Percentiles rank a stretch among this genome's conserved stretches.
These are phyloP conservation scores for Drosophila subobscura DNA, from an alignment of 1,140 invertebrate genomes.

Conservation along the genomic window DNA sequence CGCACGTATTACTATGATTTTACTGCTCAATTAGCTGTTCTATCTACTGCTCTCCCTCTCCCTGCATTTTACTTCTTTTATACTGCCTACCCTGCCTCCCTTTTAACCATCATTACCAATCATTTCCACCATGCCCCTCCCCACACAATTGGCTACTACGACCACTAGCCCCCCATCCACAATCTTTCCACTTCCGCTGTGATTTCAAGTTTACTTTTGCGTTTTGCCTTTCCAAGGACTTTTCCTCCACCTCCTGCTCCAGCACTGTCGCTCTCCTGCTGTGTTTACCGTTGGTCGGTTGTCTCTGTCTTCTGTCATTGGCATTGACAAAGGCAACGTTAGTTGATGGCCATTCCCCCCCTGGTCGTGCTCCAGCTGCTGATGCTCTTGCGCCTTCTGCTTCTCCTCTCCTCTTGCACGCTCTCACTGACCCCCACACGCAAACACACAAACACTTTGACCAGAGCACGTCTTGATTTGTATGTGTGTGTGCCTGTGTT, in stretches of 20 bases:
- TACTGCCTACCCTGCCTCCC: too few species aligned
- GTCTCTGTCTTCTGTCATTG: slow-evolving; percentile 64
- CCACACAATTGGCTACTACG: too few species aligned
- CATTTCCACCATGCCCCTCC: background rate
- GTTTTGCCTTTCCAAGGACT: slow-evolving; percentile 44
- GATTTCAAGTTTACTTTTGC: slow-evolving; percentile 56
- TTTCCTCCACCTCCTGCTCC: background rate
- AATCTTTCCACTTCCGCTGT: slow-evolving; percentile 37
- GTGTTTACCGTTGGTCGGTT: slow-evolving; percentile 1
- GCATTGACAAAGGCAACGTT: slow-evolving; percentile 63
- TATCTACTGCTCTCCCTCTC: slow-evolving; percentile 6
- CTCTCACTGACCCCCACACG: slow-evolving; percentile 31
- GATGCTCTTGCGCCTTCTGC: background rate
- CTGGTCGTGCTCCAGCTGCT: slow-evolving; percentile 6
- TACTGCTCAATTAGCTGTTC: slow-evolving; percentile 73
- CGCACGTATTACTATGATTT: slow-evolving; percentile 40
- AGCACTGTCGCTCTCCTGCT: slow-evolving; percentile 3
- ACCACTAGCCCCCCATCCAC: background rate
- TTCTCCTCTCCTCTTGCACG: background rate
- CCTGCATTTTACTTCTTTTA: background rate
- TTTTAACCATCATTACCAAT: too few species aligned
- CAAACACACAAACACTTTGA: slow-evolving; percentile 11
- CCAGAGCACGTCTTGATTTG: slow-evolving; percentile 4
- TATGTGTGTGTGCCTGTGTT: slow-evolving; percentile 3
- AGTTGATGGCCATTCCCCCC: slow-evolving; percentile 19